Base-by-base conservation (phyloP, 2,888 invertebrate genomes). In the Plemyria rubiginata region DNA sequence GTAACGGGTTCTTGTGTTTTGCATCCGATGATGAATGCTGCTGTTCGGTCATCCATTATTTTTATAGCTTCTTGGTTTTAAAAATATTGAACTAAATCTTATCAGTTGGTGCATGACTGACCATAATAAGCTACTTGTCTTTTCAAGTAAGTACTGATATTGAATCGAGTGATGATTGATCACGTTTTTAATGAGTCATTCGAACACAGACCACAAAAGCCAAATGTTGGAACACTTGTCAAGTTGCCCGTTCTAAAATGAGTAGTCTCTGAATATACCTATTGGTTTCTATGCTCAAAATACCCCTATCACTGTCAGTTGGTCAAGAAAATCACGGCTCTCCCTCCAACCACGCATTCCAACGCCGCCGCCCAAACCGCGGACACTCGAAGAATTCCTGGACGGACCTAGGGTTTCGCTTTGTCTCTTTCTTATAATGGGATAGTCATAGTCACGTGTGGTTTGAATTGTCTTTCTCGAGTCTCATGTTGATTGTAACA, bases 291-390 rank as follows among this genome's bases (percentile, higher is more conserved):
- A 16, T 8, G 15, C 43, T 16, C 53, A 11, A 22, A 8, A 55
- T 51, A 60, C 81, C 85, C 81, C 75, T 80, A 81, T 87, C 86
- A 85, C 79, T 80, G 82, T 82, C 79, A 73, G 79, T 66, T 84
- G 86, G 84, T 86, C 87, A 68, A 60, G 73, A 78, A 85, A 90
- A 90, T 90, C 91, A 89, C 88, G 83, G 72, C 50, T 40, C 38
- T 46, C 46, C 60, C 74, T 77, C 70, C 75, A 78, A 85, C 90
- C 89, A 85, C 87, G 84, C 87, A 88, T 89, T 84, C 88, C 88
- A 77, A 70, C 58, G 54, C 70, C 77, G 77, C 70, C 60, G 58
- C 68, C 69, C 75, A 71, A 74, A 78, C 77, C 75, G 78, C 82
- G 80, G 82, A 81, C 81, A 85, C 81, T 78, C 84, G 66, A 80